Base-by-base conservation (phyloP, 2,113 vertebrate species). In the Tichodroma muraria region DNA sequence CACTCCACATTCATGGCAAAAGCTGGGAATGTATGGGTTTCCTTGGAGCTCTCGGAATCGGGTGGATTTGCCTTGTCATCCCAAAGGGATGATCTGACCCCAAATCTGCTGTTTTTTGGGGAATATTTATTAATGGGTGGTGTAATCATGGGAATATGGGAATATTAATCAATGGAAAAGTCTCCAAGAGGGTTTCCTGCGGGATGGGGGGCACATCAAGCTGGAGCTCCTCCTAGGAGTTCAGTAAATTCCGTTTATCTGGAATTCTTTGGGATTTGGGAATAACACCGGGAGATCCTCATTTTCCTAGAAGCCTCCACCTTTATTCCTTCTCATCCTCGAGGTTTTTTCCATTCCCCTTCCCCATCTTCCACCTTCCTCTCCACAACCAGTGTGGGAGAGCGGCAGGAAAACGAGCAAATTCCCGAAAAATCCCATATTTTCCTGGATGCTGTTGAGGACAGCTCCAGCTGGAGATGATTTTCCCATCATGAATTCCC, bases 31-130 rank as follows among this genome's bases (percentile, higher is more conserved):
- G 70, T 57, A 57, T 16, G 52, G 73, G 72, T 45, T 93, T 37
- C 12, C 76, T 82, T 52, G 2, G 80, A 87, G 72, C 56, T 83
- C 10, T 68, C 3, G 35, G 80, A 23, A 2, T 1, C 17, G 16
- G 42, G 19, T 25, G 81, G 31, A 8, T 61, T 40, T 24, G 10
- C 24, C 31, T 72, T 17, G 0, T 64, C 38, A n/a, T 38, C 10
- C 66, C n/a, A 8, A 76, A 44, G 61, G 56, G 53, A 18, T 23
- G 60, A 22, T 45, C 42, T 1, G 0, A 15, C 37, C 30, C 25
- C 17, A 12, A 7, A 65, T 40, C 33, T 0, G 0, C 33, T 40
- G 52, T 5, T 52, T 15, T 23, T 22, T 0, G 2, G 65, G 56
- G 56, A 57, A 57, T 57, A 5, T 57, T 57, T n/a, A 9, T 57